phyloP scores from a whole-genome alignment of 2,797 vertebrate species.

The Lateolabrax maculatus region DNA sequence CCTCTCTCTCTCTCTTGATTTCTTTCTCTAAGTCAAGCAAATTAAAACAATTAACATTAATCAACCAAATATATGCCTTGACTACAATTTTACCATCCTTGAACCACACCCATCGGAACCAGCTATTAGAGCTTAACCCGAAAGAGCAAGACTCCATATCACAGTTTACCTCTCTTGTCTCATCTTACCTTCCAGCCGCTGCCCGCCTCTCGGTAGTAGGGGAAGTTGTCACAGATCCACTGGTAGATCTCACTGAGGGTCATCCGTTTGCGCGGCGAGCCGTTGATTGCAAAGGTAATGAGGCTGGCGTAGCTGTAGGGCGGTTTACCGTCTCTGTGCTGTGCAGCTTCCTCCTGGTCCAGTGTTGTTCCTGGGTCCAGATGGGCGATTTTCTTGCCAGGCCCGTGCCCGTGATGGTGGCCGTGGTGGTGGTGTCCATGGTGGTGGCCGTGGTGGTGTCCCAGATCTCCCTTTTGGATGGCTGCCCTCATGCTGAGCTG shows the following conservation, averaged over 20 bases:
- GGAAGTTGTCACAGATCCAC: slow-evolving; percentile 94
- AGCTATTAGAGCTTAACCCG: neutral
- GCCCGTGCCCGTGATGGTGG: slow-evolving; percentile 75
- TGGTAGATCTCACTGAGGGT: slow-evolving; percentile 93
- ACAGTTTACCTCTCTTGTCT: neutral
- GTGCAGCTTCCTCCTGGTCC: slow-evolving; percentile 90
- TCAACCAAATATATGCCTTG: too few species aligned
- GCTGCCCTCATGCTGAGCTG: slow-evolving; percentile 90
- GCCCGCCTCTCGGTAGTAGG: slow-evolving; percentile 91
- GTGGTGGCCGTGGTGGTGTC: slow-evolving; percentile 81
- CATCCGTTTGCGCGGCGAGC: slow-evolving; percentile 91
- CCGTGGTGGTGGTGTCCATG: slow-evolving; percentile 79
- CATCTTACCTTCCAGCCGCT: slow-evolving; percentile 91
- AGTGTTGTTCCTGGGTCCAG: slow-evolving; percentile 88
- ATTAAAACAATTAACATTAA: neutral
- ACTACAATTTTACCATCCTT: neutral
- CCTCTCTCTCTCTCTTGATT: neutral
- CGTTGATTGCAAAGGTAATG: slow-evolving; percentile 92
- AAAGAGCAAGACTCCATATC: neutral
- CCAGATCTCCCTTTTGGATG: slow-evolving; percentile 86
- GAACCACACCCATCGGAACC: slow-evolving; percentile 3
- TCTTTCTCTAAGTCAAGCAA: neutral
- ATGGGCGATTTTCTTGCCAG: slow-evolving; percentile 85
- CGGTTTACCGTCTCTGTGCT: slow-evolving; percentile 92
- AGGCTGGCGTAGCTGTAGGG: slow-evolving; percentile 93